phyloP scores from a whole-genome alignment of 2,888 invertebrate species.

The Drosophila testacea region DNA sequence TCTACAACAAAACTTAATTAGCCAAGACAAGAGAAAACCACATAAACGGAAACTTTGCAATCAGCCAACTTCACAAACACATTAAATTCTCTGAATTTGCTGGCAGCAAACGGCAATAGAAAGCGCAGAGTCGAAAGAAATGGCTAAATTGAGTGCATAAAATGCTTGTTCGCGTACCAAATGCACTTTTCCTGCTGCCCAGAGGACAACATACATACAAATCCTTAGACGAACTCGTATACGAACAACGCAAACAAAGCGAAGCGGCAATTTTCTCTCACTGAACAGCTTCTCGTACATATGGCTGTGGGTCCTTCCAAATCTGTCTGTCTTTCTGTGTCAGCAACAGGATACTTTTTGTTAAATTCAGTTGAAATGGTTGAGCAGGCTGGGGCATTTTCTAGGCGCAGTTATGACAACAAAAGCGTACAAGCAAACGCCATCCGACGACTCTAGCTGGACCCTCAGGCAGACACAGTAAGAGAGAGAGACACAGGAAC shows the following conservation, averaged over 20 bases:
- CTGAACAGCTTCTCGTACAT: slow-evolving; percentile 6
- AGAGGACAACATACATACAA: slow-evolving; percentile 15
- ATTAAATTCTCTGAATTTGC: slow-evolving; percentile 51
- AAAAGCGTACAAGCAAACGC: slow-evolving; percentile 39
- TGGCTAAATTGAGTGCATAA: slow-evolving; percentile 65
- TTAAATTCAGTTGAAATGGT: slow-evolving; percentile 20
- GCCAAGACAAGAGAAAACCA: slow-evolving; percentile 32
- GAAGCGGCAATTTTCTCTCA: slow-evolving; percentile 3
- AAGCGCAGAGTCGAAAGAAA: slow-evolving; percentile 53
- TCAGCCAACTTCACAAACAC: slow-evolving; percentile 43
- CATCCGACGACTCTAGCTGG: slow-evolving; percentile 16
- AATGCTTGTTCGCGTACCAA: slow-evolving; percentile 18
- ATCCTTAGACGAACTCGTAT: slow-evolving; percentile 12
- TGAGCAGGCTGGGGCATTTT: slow-evolving; percentile 17
- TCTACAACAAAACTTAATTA: slow-evolving; percentile 49
- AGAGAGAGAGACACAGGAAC: background rate
- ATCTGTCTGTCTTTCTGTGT: background rate
- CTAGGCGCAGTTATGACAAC: slow-evolving; percentile 60
- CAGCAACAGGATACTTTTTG: slow-evolving; percentile 47
- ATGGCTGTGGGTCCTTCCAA: background rate
- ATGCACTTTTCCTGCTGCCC: slow-evolving; percentile 37
- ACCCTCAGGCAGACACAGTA: slow-evolving; percentile 4
- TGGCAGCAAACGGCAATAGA: slow-evolving; percentile 20
- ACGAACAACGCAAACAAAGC: slow-evolving; percentile 18
- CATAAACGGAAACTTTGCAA: background rate